Conservation (phyloP, 2,113 vertebrate genomes). For the Erythrocebus patas region DNA sequence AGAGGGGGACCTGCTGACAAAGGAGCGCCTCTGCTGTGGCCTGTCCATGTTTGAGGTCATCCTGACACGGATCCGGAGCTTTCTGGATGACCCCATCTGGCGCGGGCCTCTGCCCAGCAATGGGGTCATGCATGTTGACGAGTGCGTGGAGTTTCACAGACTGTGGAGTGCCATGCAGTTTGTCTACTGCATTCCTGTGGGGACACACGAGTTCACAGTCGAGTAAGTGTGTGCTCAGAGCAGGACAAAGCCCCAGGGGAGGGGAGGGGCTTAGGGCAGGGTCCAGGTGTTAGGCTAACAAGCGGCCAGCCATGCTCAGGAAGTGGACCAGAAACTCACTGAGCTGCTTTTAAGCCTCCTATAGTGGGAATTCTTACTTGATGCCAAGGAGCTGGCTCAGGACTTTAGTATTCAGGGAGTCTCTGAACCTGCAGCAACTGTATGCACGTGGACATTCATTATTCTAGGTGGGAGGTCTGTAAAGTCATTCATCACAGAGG, state of each 20-base stretch:
- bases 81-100: constrained; percentile 92
- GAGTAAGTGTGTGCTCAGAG: constrained; percentile 83
- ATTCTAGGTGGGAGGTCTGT: not conserved
- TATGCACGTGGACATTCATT: not conserved
- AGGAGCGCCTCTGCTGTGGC: constrained; percentile 92
- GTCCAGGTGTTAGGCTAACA: fast-evolving
- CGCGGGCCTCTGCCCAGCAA: constrained; percentile 91
- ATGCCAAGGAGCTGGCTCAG: not conserved
- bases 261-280: not conserved
- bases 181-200: constrained; percentile 93
- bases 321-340: not conserved
- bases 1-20: constrained; percentile 92
- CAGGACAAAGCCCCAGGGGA: not conserved
- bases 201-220: constrained; percentile 91
- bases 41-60: constrained; percentile 94
- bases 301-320: not conserved
- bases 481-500: not conserved
- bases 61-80: constrained; percentile 87
- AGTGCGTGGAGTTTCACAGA: constrained; percentile 92
- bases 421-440: not conserved
- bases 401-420: not conserved
- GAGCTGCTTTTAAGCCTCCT: not conserved
- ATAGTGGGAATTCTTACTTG: not conserved
- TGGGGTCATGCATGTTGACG: constrained; percentile 93
- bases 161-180: constrained; percentile 95